Conservation (phyloP, 2,113 vertebrate species). For the Eleginops maclovinus region DNA sequence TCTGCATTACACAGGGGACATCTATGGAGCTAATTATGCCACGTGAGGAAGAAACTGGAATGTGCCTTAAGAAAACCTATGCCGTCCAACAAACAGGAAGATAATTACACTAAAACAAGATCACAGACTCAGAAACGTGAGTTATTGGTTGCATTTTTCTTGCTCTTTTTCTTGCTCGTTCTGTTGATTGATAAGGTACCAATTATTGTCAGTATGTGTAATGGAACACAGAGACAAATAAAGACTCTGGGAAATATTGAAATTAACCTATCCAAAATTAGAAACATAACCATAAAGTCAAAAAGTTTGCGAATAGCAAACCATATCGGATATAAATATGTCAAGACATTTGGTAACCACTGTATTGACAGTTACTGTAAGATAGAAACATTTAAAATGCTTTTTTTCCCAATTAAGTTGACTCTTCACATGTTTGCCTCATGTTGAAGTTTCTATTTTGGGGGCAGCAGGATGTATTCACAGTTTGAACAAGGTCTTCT, state of each 20-base stretch:
- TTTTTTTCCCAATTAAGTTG: too few relatives aligned
- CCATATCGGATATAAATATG: not conserved
- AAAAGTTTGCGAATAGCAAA: too few relatives aligned
- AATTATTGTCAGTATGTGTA: not conserved
- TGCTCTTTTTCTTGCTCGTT: too few relatives aligned
- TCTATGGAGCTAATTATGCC: slow-evolving; percentile 74
- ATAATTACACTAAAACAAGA: slow-evolving; percentile 49
- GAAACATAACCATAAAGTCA: too few relatives aligned
- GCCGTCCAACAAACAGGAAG: slow-evolving; percentile 57
- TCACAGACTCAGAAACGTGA: slow-evolving; percentile 23
- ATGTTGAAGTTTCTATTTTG: slow-evolving; percentile 18
- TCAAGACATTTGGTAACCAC: not conserved
- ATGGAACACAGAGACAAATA: not conserved
- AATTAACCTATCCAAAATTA: too few relatives aligned
- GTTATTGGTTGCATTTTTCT: not conserved
- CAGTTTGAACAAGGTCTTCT: not conserved
- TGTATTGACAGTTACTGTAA: not conserved
- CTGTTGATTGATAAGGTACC: slow-evolving; percentile 1
- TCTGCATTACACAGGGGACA: slow-evolving; percentile 61
- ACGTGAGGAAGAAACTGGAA: slow-evolving; percentile 74
- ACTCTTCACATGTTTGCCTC: too few relatives aligned
- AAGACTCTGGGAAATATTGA: not conserved
- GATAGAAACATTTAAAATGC: too few relatives aligned
- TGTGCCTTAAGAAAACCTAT: slow-evolving; percentile 60
- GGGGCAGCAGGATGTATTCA: not conserved